Conservation (phyloP, 2,113 vertebrate species). For the Eulacestoma nigropectus region DNA sequence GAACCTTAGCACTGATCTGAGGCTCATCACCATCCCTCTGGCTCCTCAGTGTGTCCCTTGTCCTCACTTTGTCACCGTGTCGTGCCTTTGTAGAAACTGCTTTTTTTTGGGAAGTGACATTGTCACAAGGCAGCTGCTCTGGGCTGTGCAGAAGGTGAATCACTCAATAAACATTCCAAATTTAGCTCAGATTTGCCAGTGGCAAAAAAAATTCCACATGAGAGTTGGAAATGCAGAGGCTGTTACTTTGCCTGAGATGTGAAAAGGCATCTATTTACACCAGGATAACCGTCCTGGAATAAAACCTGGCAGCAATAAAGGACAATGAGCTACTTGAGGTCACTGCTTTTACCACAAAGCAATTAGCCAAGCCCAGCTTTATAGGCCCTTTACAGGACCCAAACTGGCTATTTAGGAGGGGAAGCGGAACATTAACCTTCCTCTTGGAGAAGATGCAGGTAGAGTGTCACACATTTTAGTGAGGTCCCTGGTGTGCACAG, state of each 20-base stretch:
- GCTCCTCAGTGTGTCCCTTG: not conserved
- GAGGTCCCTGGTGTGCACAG: not conserved
- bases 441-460: not conserved
- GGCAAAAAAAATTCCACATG: not conserved
- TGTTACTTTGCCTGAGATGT: not conserved
- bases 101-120: not conserved
- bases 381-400: not conserved
- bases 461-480: not conserved
- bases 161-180: not conserved
- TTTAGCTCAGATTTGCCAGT: not conserved
- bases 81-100: not conserved
- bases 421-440: not conserved
- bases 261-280: not conserved
- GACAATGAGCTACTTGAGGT: not conserved
- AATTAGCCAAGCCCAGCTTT: constrained; percentile 21
- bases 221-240: not conserved
- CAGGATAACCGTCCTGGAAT: not conserved
- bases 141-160: not conserved
- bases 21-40: not conserved
- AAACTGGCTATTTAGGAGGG: not conserved
- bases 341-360: not conserved
- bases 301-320: constrained; percentile 16
- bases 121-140: not conserved
- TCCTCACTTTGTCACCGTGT: not conserved
- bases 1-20: not conserved